These are phyloP conservation scores for Ceratosolen fusciceps DNA, from an alignment of 1,140 invertebrate genomes.

Conservation along the genomic window DNA sequence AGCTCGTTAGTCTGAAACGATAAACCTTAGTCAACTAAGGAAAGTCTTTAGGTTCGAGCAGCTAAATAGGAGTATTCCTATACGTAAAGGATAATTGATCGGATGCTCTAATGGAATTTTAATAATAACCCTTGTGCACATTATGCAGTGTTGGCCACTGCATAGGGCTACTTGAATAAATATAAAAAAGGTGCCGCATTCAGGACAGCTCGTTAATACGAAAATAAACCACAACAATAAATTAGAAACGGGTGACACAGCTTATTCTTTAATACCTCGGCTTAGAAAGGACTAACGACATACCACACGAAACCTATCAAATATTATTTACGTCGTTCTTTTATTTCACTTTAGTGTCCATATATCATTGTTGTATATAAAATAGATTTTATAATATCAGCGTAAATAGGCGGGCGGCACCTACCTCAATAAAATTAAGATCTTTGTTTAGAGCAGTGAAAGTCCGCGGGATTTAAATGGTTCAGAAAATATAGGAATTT, in stretches of 20 bases:
- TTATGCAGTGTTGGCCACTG: neutral
- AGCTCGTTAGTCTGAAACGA: no score
- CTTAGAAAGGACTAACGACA: conserved; percentile 1
- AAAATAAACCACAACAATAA: conserved; percentile 29
- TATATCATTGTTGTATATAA: conserved; percentile 14
- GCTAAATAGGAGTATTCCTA: no score
- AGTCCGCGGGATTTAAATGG: neutral
- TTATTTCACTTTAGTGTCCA: conserved; percentile 13
- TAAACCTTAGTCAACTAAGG: no score
- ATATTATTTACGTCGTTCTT: conserved; percentile 19
- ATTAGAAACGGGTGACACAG: conserved; percentile 24
- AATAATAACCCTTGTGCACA: neutral
- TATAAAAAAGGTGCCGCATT: conserved; percentile 2
- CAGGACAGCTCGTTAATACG: conserved; percentile 6
- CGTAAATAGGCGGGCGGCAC: neutral
- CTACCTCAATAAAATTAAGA: neutral
- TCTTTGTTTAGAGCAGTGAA: neutral
- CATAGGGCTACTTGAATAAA: neutral
- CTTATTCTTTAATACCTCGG: conserved; percentile 19
- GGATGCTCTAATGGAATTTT: neutral
- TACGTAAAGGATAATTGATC: neutral
- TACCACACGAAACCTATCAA: conserved; percentile 17
- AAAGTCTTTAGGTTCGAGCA: no score
- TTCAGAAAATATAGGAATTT: no score
- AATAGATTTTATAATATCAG: conserved; percentile 15